Evolutionary conservation across 2,888 invertebrate genomes (phyloP).

Genomic region (Rotaria sp.): DNA sequence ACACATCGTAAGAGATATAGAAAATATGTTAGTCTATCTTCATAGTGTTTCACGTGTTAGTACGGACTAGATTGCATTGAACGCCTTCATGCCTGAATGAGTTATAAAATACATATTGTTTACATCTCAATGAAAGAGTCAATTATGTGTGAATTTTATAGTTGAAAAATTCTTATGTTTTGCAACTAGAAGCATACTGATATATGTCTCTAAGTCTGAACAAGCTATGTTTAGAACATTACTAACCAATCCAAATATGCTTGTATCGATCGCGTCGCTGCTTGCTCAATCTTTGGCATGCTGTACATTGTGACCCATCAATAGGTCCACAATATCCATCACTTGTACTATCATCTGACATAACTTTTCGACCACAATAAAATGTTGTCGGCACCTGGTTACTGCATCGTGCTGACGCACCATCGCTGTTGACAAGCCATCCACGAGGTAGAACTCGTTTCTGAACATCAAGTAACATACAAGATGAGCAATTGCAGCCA

Average conservation of each 20-base stretch:
- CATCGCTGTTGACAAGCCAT: constrained; percentile 33
- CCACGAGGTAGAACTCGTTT: not conserved
- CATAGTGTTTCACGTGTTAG: no score
- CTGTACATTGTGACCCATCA: constrained; percentile 30
- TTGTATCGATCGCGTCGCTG: not conserved
- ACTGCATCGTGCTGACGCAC: constrained; percentile 18
- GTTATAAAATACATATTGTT: no score
- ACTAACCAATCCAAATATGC: not conserved
- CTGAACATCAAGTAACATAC: constrained; percentile 34
- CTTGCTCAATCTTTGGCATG: constrained; percentile 26
- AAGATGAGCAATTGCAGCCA: constrained; percentile 35
- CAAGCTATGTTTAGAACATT: no score
- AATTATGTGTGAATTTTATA: no score
- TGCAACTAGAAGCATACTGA: no score
- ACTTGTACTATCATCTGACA: not conserved
- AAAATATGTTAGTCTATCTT: no score
- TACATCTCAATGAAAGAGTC: no score
- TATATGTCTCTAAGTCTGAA: no score
- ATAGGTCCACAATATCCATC: constrained; percentile 38
- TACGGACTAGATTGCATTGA: no score
- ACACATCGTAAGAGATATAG: no score
- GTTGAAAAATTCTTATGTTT: no score
- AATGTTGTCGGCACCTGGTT: not conserved
- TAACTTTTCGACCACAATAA: constrained; percentile 32
- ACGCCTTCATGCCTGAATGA: no score